Evolutionary conservation across 1,140 invertebrate genomes (phyloP), one percentile per base, ranked within the genome.

Genomic region (Trypoxylus dichotomus): DNA sequence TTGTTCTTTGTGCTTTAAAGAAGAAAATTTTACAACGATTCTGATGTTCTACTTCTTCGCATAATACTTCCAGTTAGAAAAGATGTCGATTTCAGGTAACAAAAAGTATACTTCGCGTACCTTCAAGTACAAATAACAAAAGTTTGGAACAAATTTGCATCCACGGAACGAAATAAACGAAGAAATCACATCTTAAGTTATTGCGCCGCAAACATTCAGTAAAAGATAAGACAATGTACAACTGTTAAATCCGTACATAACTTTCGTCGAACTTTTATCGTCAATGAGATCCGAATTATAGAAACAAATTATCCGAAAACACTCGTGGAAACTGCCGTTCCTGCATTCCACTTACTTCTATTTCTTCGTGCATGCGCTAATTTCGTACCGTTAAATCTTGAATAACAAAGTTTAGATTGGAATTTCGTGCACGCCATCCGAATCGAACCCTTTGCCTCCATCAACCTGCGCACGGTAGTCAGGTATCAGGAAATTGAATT

Each of bases 401-500:
- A 68, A 68, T 68, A 68, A 68, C 60, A 68, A 68, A 68, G 19
- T 68, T 68, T 27, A 27, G 60, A 68, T 68, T 68, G 60, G 60
- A 68, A 68, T 68, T 68, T 68, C 60, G 60, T 68, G 60, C 21
- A 68, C 60, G 60, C 60, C 24, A 68, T 27, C 60, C 24, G 21
- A 68, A 29, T 27, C 60, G 60, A 68, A 68, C 27, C 24, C 24
- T 24, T 68, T 13, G 60, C 24, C 24, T 21, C 11, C 60, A 11
- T 25, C 60, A 68, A 68, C 60, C 60, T 29, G 60, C 24, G 21
- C 24, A 68, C 19, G 60, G 60, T 13, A 68, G 60, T 68, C 60
- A 73, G 25, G 8, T 25, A 27, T 25, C 42, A 71, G 41, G 76
- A 77, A 77, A 77, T 77, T 73, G 76, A 77, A 77, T 77, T 73